Base-by-base conservation (phyloP, 2,113 vertebrate species). In the Atrichornis clamosus region DNA sequence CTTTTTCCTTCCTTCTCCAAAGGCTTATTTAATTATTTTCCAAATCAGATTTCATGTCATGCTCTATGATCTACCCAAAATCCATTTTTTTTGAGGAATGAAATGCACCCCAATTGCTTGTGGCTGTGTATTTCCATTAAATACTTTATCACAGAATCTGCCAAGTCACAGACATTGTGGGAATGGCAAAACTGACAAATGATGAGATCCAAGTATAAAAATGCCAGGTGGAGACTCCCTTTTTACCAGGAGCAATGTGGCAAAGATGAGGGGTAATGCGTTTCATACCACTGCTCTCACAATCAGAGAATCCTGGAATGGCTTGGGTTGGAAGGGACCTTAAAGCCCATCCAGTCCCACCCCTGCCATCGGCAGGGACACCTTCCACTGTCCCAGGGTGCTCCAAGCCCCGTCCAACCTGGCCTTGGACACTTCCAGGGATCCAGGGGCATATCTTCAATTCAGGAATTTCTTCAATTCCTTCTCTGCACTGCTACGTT, bases 311-410 rank as follows among this genome's bases (percentile, higher is more conserved):
- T 64, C 8, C 50, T 37, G 42, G 67, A 32, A 50, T 28, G 8
- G 4, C 50, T 42, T 73, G 50, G 7, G 15, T 16, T 42, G 35
- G 14, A 49, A 69, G 27, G 32, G 22, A 2, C 24, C 17, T 16
- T 1, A 58, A 15, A 65, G 3, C 4, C 35, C 35, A 50, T 3
- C 32, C 35, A 35, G 13, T 42, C 0, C 32, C 49, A 21, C n/a
- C 30, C 24, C 56, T 63, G 37, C 60, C 49, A 32, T 5, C 21
- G 14, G 21, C 58, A 74, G 52, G 33, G 77, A 39, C 44, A 59
- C 10, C 7, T 67, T 4, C 60, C 46, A 17, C 28, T 9, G 0
- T 0, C 23, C 60, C 59, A 73, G 21, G 9, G 0, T 50, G 1
- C 50, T 72, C n/a, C 41, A 79, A 47, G 16, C 13, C 16, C 20